Base-by-base conservation (phyloP, 2,113 vertebrate genomes). In the Phaetusa simplex region DNA sequence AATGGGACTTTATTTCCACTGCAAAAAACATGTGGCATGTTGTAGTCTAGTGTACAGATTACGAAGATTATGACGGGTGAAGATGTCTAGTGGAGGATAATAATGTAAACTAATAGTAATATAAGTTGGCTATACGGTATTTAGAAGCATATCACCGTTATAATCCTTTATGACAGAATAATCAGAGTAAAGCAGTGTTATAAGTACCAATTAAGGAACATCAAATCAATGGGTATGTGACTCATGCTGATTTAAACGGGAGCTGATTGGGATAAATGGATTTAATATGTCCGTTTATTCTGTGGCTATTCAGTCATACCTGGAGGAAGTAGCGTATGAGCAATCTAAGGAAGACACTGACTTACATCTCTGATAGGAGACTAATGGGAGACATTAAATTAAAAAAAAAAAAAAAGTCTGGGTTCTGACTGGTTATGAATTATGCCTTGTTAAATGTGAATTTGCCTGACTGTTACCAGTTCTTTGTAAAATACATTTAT, bases 211-310 rank as follows among this genome's bases (percentile, higher is more conserved):
- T 98, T 98, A 98, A 97, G 96, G 98, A 98, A 93, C 97, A 97
- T 97, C 91, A 96, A 97, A 98, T 98, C 96, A 98, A 76, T 97
- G 97, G 92, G 81, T 90, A 81, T 94, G 92, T 93, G 95, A 87
- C 91, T 93, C 92, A 77, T 43, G 58, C 97, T 97, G 96, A 97
- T 98, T 98, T 96, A 97, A 98, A 98, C 47, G 70, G 94, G 94
- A 95, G 50, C 93, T 97, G 97, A 98, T 98, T 98, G 95, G 97
- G 98, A 97, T 98, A 97, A 98, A 97, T 98, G 96, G 96, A 95
- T 97, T 98, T 98, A 98, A 97, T 98, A 96, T 92, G 72, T 97
- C 95, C 95, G 97, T 98, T 93, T 97, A 98, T 92, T 97, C 96
- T 96, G 94, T 97, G 97, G 96, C 94, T 97, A 73, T 98, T 98